Base-by-base conservation (phyloP, 2,113 vertebrate species). In the Semicossyphus pulcher region DNA sequence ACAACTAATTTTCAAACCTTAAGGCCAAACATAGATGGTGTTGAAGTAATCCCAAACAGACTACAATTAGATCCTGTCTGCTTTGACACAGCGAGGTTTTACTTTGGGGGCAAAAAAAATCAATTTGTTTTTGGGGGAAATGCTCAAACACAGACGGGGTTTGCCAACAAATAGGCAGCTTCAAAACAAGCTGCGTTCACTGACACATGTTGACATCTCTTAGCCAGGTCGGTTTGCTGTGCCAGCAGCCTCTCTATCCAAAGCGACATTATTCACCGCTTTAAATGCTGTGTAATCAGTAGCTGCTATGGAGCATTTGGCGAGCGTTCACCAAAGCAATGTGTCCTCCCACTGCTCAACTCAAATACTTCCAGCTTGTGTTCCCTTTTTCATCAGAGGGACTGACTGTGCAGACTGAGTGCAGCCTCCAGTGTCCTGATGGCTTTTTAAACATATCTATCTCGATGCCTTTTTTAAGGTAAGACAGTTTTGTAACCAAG, bases 261-360 rank as follows among this genome's bases (percentile, higher is more conserved):
- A 23, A 53, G 26, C 34, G 10, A 16, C 81, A 74, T 71, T 41
- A 71, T 69, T 62, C 54, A 58, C 65, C 14, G n/a, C 51, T 78
- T 60, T 68, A 72, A 66, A 36, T 42, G 57, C 29, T 51, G 42
- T 51, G 59, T 67, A 78, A 78, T 71, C 48, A 63, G 39, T 9
- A 21, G 62, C 66, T 67, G 60, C 47, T 41, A 56, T 14, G 41
- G 44, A 78, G 58, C 34, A 7, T 74, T 76, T 49, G 54, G 48
- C 59, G 21, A 53, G 54, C 7, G 6, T 23, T 61, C 32, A 12
- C 62, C 54, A 53, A 64, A 49, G 29, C 59, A 42, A 21, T 34
- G 49, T 47, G 21, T 81, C 60, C 56, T 78, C 66, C 59, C 37
- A 56, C 73, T 26, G 37, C 53, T 67, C 60, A 16, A 12, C 47